These are phyloP conservation scores for Lapara coniferarum DNA, from an alignment of 2,888 invertebrate genomes.

Conservation along the genomic window DNA sequence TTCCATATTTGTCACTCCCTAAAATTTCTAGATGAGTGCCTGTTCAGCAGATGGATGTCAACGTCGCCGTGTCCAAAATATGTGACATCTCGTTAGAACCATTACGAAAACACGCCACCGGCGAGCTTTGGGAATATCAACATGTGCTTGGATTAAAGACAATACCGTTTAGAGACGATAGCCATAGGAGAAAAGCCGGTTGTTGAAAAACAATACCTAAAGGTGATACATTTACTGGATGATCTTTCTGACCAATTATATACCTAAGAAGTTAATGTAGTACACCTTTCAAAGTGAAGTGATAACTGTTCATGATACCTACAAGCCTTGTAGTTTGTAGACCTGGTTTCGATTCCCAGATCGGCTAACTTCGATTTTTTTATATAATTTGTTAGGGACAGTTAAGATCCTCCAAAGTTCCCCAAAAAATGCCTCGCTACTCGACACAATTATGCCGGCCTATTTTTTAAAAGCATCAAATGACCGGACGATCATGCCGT, in stretches of 20 bases:
- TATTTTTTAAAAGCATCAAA: too few relatives aligned
- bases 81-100: conserved; percentile 61
- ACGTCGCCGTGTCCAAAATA: conserved; percentile 47
- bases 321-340: neutral
- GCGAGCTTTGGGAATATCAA: conserved; percentile 34
- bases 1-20: conserved; percentile 22
- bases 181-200: neutral
- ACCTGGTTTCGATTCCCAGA: too few relatives aligned
- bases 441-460: too few relatives aligned
- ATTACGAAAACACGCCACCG: conserved; percentile 35
- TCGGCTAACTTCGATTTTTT: too few relatives aligned
- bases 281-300: too few relatives aligned
- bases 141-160: conserved; percentile 33
- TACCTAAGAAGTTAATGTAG: neutral
- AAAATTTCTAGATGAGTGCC: conserved; percentile 31
- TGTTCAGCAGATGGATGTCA: conserved; percentile 37
- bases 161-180: conserved; percentile 25
- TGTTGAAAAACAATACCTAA: neutral
- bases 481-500: too few relatives aligned
- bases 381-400: too few relatives aligned
- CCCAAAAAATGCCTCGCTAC: too few relatives aligned
- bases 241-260: neutral
- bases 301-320: neutral
- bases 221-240: too few relatives aligned
- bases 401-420: too few relatives aligned